These are phyloP conservation scores for Proales similis DNA, from an alignment of 1,140 invertebrate genomes.

Conservation along the genomic window DNA sequence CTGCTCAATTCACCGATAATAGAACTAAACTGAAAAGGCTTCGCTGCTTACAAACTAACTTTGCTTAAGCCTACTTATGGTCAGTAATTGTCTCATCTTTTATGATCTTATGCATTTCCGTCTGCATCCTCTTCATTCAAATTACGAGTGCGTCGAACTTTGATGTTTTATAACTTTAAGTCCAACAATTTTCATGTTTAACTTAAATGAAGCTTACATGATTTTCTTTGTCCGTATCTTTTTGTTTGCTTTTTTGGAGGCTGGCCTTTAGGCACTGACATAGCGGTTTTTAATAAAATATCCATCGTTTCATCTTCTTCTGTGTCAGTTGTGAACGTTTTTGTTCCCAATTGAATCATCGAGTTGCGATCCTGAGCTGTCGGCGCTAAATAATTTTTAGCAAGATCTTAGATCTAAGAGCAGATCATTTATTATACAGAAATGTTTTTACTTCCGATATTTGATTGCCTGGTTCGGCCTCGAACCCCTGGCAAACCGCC, in stretches of 20 bases:
- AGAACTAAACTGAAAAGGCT: too few relatives aligned
- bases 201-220: conserved; percentile 8
- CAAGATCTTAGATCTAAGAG: background rate
- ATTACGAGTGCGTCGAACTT: conserved; percentile 24
- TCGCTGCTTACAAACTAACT: too few relatives aligned
- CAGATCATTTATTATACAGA: background rate
- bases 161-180: conserved; percentile 1
- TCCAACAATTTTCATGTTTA: background rate
- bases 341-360: conserved; percentile 20
- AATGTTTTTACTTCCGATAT: conserved; percentile 11
- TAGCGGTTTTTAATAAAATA: conserved; percentile 14
- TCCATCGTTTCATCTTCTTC: conserved; percentile 36
- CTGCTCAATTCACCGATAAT: too few relatives aligned
- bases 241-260: conserved; percentile 33
- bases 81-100: too few relatives aligned
- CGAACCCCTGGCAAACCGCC: conserved; percentile 27
- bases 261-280: conserved; percentile 13
- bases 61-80: too few relatives aligned
- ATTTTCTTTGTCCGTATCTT: conserved; percentile 35
- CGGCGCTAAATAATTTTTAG: background rate
- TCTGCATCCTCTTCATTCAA: conserved; percentile 34
- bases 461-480: conserved; percentile 29
- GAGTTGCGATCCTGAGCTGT: background rate
- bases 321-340: conserved; percentile 36
- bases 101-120: too few relatives aligned